phyloP scores from a whole-genome alignment of 2,113 vertebrate species.

The Pomatorhinus ruficollis region DNA sequence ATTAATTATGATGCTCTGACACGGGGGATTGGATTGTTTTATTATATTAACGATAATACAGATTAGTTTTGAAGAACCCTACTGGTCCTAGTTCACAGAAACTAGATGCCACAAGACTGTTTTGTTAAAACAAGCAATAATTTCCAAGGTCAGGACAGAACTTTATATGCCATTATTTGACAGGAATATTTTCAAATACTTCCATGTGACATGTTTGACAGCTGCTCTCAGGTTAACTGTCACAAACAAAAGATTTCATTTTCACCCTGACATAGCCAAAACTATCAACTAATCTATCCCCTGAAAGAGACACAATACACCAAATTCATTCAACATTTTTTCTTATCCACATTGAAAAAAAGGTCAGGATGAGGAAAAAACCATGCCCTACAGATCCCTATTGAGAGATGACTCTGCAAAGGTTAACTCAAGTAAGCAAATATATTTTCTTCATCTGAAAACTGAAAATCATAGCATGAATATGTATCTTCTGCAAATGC shows the following conservation, averaged over 20 bases:
- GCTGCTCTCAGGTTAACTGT: neutral
- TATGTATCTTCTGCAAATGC: neutral
- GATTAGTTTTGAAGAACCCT: conserved; percentile 15
- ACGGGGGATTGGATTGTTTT: neutral
- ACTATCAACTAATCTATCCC: neutral
- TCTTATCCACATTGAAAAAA: neutral
- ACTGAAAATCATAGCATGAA: neutral
- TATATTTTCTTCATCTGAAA: neutral
- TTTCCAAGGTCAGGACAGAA: conserved; percentile 16
- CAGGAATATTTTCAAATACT: neutral
- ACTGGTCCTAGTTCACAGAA: neutral
- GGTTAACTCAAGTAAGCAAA: neutral
- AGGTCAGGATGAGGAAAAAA: neutral
- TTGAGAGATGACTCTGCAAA: neutral
- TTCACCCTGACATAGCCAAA: neutral
- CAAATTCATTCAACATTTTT: neutral
- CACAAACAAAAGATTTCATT: neutral
- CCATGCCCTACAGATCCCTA: neutral
- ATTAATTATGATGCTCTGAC: conserved; percentile 22
- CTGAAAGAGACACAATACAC: neutral
- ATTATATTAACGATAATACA: neutral
- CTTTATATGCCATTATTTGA: neutral
- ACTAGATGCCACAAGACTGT: neutral
- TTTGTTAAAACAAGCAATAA: neutral
- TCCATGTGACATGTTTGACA: neutral